Conservation (phyloP, 2,113 vertebrate genomes). For the Turnix velox region DNA sequence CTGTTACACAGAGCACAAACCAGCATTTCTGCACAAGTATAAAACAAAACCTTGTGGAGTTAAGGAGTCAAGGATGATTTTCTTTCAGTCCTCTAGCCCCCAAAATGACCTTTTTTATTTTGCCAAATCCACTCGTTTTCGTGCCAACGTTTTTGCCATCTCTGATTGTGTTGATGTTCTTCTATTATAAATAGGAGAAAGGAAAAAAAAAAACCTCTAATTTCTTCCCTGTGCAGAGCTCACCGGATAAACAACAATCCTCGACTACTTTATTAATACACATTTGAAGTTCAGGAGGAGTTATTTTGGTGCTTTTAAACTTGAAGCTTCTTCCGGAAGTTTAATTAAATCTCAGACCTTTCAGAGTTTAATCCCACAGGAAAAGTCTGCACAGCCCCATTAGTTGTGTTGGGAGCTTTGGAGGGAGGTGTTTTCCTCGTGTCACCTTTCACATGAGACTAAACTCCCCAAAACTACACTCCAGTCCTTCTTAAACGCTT, state of each 20-base stretch:
- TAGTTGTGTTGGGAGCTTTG: not conserved
- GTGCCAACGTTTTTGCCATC: not conserved
- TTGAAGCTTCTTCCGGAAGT: not conserved
- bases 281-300: not conserved
- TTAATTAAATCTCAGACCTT: constrained; percentile 41
- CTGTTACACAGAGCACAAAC: not conserved
- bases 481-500: not conserved
- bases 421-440: not conserved
- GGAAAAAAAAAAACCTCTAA: not conserved
- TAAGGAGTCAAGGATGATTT: not conserved
- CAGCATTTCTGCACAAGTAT: not conserved
- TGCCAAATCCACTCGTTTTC: too few relatives aligned
- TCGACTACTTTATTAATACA: not conserved
- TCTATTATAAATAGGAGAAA: not conserved
- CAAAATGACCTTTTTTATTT: too few relatives aligned
- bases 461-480: not conserved
- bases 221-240: not conserved
- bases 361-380: not conserved
- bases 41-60: not conserved
- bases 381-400: constrained; percentile 1
- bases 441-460: not conserved
- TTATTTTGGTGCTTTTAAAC: not conserved
- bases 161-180: not conserved
- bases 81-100: not conserved
- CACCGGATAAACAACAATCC: not conserved